Conservation (phyloP, 1,140 invertebrate species). For the Myzus persicae region DNA sequence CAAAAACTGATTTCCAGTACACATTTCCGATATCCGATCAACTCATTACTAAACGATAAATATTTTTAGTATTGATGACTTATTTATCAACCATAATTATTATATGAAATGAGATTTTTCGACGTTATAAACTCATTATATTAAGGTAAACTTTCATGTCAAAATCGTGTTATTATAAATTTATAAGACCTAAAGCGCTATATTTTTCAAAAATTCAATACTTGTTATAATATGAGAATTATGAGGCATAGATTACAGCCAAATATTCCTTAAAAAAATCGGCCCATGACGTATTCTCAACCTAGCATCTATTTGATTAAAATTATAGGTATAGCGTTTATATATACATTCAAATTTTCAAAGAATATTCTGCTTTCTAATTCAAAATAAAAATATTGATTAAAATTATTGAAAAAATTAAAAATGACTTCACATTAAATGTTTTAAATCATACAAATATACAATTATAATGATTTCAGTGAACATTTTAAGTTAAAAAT, state of each 20-base stretch:
- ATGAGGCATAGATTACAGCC: neutral
- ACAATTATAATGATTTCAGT: too few species aligned
- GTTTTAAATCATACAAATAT: too few species aligned
- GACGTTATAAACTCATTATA: neutral
- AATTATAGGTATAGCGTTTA: neutral
- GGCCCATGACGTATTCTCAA: too few species aligned
- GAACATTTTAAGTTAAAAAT: too few species aligned
- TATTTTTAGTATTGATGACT: neutral
- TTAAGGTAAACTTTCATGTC: neutral
- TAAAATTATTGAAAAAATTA: too few species aligned
- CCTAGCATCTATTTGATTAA: neutral
- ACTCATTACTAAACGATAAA: neutral
- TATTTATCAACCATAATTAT: neutral
- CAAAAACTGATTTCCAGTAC: neutral
- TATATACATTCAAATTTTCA: neutral
- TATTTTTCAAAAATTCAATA: neutral
- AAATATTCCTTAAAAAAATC: neutral
- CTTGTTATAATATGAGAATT: neutral
- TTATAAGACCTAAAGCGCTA: neutral
- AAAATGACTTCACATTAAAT: too few species aligned
- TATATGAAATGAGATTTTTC: neutral
- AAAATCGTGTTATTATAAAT: neutral
- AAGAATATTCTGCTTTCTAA: neutral
- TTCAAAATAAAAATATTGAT: neutral
- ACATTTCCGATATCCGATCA: neutral